Evolutionary conservation across 2,113 vertebrate genomes (phyloP), one percentile per base, ranked within the genome.

Genomic region (Melanostigma gelatinosum): DNA sequence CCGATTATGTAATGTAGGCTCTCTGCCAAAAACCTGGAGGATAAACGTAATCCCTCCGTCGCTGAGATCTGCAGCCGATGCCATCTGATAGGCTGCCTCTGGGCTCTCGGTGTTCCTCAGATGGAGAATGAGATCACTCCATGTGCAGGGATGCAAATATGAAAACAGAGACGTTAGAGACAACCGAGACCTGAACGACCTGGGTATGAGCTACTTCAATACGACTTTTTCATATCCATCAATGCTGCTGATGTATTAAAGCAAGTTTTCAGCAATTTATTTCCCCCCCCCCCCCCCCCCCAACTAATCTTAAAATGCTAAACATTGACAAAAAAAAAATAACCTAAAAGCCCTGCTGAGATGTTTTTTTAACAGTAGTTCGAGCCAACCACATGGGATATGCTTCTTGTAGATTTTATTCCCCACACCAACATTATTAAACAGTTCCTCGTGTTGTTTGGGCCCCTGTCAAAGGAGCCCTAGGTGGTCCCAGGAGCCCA

Each of bases 1-100:
- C 27, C 0, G 52, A 42, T 89, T 90, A 89, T 88, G 82, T 82
- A 85, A 90, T 74, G 61, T 5, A 24, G 29, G 67, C 75, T 50
- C 18, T 4, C 62, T 77, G 87, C 75, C 88, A 77, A 84, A 34
- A 87, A 60, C 9, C 20, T 52, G 66, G 29, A 52, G n/a, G 66
- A 80, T 63, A 72, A 82, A 74, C 79, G 69, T 64, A 66, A 77
- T 84, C 70, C 34, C 75, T 82, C 54, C 34, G 78, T 86, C 85
- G 32, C 72, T 4, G 71, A 68, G 78, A 85, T 79, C 79, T 84
- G 77, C 83, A 85, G 80, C 75, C 32, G 4, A 64, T 79, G 74
- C 32, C 10, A 16, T 66, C 52, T 1, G 64, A 86, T 55, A 20
- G 42, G 52, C 79, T 79, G 42, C 34, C 54, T 54, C 40, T 7